These are phyloP conservation scores for Hoplodrina ambigua DNA, from an alignment of 2,888 invertebrate genomes.

Conservation along the genomic window DNA sequence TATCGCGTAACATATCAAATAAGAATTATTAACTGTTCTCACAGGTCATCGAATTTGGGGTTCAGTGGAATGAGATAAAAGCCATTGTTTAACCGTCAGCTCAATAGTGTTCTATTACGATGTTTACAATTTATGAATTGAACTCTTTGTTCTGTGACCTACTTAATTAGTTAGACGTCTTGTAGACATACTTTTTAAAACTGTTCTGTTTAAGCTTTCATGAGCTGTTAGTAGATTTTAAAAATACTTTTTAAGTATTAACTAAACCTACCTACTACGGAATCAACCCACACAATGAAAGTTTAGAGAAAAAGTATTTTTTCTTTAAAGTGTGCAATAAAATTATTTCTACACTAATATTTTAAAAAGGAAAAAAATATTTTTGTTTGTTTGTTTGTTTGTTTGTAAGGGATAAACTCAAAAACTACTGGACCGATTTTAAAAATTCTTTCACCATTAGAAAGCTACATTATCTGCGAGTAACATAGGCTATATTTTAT, in stretches of 20 bases:
- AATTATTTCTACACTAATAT: too few species aligned
- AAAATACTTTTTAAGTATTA: background rate
- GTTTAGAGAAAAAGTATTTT: too few species aligned
- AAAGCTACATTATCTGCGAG: too few species aligned
- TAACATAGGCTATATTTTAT: too few species aligned
- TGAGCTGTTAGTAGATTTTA: constrained; percentile 10
- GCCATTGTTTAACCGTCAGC: constrained; percentile 80
- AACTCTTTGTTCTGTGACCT: constrained; percentile 78
- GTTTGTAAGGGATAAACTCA: too few species aligned
- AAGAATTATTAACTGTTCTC: constrained; percentile 81
- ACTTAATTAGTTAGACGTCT: constrained; percentile 70
- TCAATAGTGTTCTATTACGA: constrained; percentile 75
- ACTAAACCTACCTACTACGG: too few species aligned
- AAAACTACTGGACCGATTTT: too few species aligned
- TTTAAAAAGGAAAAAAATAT: too few species aligned
- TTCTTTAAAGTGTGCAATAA: too few species aligned
- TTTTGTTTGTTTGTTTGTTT: too few species aligned
- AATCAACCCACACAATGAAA: too few species aligned
- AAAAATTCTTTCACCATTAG: too few species aligned
- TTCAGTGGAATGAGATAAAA: constrained; percentile 83
- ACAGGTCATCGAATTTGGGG: constrained; percentile 86
- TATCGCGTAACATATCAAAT: constrained; percentile 70
- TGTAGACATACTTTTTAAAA: constrained; percentile 56
- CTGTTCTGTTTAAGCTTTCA: constrained; percentile 6
- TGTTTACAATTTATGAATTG: constrained; percentile 69